Evolutionary conservation across 1,140 invertebrate species (phyloP), one percentile per base, ranked within the genome.

Genomic region (Sinella curviseta): DNA sequence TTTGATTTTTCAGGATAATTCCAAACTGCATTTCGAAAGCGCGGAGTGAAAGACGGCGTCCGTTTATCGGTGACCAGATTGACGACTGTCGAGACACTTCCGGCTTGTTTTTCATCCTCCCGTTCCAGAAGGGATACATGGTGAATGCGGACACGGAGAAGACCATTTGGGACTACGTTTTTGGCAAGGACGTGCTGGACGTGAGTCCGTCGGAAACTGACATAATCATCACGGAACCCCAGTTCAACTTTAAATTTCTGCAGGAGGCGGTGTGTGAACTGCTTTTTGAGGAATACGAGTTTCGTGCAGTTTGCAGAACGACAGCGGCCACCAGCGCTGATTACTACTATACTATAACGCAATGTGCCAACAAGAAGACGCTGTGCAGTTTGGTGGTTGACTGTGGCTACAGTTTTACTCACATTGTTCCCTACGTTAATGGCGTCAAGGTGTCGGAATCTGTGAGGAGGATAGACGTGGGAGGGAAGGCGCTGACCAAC

Each of bases 1-100:
- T 2, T 36, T 26, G 28, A 24, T 35, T 85, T 87, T 86, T 74
- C 81, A 92, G 94, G 85, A 84, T 95, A 20, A 91, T 99, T 83
- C 96, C 96, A 1, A 99, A 99, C 87, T 97, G 95, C 84, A 95
- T 99, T 36, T 97, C 97, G 90, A 99, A 99, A 90, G 96, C 96
- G 0, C 99, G 99, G 87, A 97, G 94, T 84, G 97, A 99, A 86
- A 88, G 95, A 75, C 91, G 97, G 0, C 90, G 97, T 78, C 92
- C 95, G 0, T 99, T 99, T 86, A 92, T 99, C 65, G 97, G 94
- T 0, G 93, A 94, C 87, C 95, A 95, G 88, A 92, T 98, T 28
- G 94, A 98, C 79, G 97, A 99, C 82, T 99, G 97, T 85, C 90
- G 97, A 70, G 98, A 99, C 86, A 92, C 94, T 1, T 98, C 97